phyloP scores from a whole-genome alignment of 2,888 invertebrate species.

The Volucella inanis region DNA sequence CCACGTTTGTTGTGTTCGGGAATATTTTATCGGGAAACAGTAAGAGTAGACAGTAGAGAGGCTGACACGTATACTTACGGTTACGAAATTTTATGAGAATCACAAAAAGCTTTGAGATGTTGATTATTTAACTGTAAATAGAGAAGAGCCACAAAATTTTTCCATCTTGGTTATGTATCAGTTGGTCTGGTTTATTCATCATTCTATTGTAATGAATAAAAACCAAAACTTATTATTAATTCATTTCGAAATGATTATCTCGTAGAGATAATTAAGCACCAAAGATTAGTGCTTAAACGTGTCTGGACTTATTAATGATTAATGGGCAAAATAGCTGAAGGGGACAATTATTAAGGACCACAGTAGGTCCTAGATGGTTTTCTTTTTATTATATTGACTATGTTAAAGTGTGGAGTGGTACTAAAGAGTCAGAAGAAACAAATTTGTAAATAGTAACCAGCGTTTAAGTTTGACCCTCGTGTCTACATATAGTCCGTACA shows the following conservation, averaged over 20 bases:
- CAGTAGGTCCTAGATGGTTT: no score
- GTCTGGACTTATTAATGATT: slow-evolving; percentile 1
- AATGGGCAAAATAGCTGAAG: neutral
- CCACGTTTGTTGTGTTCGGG: neutral
- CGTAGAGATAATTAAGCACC: neutral
- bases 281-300: neutral
- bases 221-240: slow-evolving; percentile 32
- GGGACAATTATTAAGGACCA: no score
- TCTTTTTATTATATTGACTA: no score
- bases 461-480: no score
- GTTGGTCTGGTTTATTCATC: no score
- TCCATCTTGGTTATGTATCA: no score
- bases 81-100: slow-evolving; percentile 7
- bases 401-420: no score
- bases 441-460: no score
- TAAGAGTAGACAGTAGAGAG: neutral
- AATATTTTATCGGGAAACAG: neutral
- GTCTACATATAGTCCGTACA: no score
- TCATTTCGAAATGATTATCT: slow-evolving; percentile 27
- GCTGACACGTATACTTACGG: neutral
- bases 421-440: no score
- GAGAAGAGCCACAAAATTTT: neutral
- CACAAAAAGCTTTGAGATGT: slow-evolving; percentile 35
- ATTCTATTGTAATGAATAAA: slow-evolving; percentile 1
- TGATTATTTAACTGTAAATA: slow-evolving; percentile 21